phyloP scores from a whole-genome alignment of 2,797 vertebrate species.

The Pseudotriccus pelzelni region DNA sequence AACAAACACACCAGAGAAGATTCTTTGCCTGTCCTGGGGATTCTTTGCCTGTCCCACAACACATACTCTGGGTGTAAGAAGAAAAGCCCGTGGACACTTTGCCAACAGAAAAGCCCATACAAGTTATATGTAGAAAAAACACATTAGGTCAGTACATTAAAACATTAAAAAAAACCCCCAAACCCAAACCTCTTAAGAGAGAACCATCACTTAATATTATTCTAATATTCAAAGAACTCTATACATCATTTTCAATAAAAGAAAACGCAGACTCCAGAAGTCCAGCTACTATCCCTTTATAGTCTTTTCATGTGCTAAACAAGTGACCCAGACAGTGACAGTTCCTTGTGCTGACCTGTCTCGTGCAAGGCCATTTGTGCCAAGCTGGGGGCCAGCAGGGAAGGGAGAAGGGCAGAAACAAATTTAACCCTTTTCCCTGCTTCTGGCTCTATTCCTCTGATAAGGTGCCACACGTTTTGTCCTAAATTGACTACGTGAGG shows the following conservation, averaged over 20 bases:
- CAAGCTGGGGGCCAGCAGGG: background rate
- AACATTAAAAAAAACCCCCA: background rate
- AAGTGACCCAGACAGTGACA: background rate
- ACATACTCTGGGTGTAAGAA: background rate
- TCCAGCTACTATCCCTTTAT: background rate
- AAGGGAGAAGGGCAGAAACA: background rate
- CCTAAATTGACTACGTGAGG: background rate
- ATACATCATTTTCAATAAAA: background rate
- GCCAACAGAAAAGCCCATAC: background rate
- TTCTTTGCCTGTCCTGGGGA: background rate
- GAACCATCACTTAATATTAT: background rate
- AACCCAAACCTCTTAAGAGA: background rate
- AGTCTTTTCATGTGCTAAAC: rapidly evolving
- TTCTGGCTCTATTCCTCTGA: background rate
- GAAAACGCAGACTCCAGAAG: background rate
- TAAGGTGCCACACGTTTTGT: background rate
- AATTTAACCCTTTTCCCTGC: background rate
- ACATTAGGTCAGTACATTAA: background rate
- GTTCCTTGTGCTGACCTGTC: background rate
- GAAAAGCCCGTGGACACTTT: background rate
- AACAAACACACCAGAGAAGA: background rate
- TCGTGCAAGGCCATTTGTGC: background rate
- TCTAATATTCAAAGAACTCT: background rate
- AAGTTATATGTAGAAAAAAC: background rate
- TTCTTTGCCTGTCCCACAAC: background rate